These are phyloP conservation scores for Volucella zonaria DNA, from an alignment of 2,888 invertebrate genomes.

Conservation along the genomic window DNA sequence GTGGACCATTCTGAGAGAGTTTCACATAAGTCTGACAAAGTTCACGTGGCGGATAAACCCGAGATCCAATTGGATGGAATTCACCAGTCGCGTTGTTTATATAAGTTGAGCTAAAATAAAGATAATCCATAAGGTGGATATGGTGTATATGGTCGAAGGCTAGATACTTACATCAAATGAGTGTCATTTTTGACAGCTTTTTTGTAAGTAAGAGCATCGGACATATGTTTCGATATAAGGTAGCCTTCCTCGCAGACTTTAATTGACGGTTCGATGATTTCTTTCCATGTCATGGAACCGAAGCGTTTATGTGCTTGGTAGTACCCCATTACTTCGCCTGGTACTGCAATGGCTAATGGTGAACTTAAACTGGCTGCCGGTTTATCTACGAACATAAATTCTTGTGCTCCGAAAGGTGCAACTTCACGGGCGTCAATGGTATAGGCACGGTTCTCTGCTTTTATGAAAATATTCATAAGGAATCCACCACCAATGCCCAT, in stretches of 20 bases:
- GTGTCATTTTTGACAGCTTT: constrained; percentile 77
- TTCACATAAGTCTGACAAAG: constrained; percentile 89
- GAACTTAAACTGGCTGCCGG: constrained; percentile 82
- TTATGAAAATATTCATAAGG: constrained; percentile 90
- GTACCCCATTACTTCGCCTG: constrained; percentile 93
- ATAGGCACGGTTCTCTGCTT: constrained; percentile 85
- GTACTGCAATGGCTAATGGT: constrained; percentile 89
- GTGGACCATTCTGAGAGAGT: constrained; percentile 88
- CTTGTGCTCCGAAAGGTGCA: constrained; percentile 87
- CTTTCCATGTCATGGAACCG: constrained; percentile 90
- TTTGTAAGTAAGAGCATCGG: constrained; percentile 82
- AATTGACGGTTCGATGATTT: constrained; percentile 86
- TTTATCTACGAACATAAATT: constrained; percentile 76
- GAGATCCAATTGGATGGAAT: constrained; percentile 84
- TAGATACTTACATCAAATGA: constrained; percentile 82
- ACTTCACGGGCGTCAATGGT: constrained; percentile 90
- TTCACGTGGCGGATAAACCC: constrained; percentile 85
- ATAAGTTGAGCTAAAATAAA: constrained; percentile 83
- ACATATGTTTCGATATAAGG: constrained; percentile 85
- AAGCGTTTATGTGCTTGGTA: constrained; percentile 88
- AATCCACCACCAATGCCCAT: constrained; percentile 91
- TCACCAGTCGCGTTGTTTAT: constrained; percentile 84
- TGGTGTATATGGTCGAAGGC: not conserved
- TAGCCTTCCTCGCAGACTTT: constrained; percentile 87
- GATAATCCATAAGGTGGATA: not conserved